A percentile compares a stretch with the other conserved stretches of the same genome.
Conservation (phyloP, 1,140 invertebrate genomes). For the Trinorchestia longiramus region DNA sequence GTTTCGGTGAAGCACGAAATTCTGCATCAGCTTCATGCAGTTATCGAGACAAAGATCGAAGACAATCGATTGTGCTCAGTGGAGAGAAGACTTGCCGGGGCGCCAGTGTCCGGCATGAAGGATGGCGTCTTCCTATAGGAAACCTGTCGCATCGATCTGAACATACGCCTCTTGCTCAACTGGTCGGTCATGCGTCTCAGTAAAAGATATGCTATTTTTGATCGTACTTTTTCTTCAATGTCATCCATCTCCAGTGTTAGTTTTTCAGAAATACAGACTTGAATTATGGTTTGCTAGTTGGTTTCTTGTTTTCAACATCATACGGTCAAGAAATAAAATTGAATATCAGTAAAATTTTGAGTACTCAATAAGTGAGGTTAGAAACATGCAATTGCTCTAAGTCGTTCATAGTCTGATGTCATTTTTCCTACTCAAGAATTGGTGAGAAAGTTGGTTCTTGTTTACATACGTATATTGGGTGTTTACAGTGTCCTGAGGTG, state of each 20-base stretch:
- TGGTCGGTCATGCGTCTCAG: neutral
- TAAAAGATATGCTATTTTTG: neutral
- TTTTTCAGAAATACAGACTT: neutral
- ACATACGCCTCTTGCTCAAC: neutral
- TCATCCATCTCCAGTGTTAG: neutral
- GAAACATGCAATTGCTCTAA: no score
- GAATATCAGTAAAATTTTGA: no score
- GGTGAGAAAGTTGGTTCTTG: no score
- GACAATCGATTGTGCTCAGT: neutral
- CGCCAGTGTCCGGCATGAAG: neutral
- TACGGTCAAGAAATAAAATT: no score
- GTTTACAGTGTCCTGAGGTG: no score
- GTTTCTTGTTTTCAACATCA: no score
- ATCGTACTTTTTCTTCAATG: neutral
- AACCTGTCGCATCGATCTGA: conserved; percentile 30
- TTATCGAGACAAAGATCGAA: neutral
- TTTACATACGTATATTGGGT: no score
- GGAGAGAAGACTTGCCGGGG: neutral
- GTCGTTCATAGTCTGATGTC: no score
- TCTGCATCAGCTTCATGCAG: neutral
- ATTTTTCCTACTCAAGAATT: no score
- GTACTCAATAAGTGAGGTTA: no score
- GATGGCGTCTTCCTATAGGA: neutral
- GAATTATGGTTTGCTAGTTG: no score
- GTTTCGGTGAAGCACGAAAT: neutral